These are phyloP conservation scores for Steatornis caripensis DNA, from an alignment of 2,113 vertebrate species.

Conservation along the genomic window DNA sequence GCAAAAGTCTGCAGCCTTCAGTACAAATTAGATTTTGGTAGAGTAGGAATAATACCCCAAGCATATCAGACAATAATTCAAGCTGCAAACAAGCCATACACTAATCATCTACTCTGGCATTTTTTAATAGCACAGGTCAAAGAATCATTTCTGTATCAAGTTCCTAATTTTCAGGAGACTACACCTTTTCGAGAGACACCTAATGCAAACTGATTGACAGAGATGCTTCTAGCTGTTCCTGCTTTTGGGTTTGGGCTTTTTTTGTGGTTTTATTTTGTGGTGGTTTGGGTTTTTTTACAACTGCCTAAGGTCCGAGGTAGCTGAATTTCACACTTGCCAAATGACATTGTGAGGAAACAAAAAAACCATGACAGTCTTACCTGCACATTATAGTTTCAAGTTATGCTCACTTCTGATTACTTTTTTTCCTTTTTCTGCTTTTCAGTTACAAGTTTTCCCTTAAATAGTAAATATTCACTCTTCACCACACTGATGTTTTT, in stretches of 20 bases:
- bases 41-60: not conserved
- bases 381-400: not conserved
- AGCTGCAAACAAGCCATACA: not conserved
- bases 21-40: not conserved
- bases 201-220: not conserved
- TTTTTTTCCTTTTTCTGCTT: not conserved
- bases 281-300: not conserved
- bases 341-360: not conserved
- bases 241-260: accelerated
- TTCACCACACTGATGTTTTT: not conserved
- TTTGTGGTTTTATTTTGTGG: not conserved
- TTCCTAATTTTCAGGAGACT: not conserved
- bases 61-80: not conserved
- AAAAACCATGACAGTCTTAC: not conserved
- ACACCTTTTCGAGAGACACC: not conserved
- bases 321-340: not conserved
- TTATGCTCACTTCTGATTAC: not conserved
- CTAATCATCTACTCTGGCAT: not conserved
- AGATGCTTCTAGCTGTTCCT: not conserved
- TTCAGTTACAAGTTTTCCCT: not conserved
- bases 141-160: not conserved
- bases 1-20: not conserved
- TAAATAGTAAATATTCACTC: not conserved
- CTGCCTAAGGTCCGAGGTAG: not conserved
- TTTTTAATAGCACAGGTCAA: not conserved